Base-by-base conservation (phyloP, 2,113 vertebrate species). In the Ammodytes dubius region DNA sequence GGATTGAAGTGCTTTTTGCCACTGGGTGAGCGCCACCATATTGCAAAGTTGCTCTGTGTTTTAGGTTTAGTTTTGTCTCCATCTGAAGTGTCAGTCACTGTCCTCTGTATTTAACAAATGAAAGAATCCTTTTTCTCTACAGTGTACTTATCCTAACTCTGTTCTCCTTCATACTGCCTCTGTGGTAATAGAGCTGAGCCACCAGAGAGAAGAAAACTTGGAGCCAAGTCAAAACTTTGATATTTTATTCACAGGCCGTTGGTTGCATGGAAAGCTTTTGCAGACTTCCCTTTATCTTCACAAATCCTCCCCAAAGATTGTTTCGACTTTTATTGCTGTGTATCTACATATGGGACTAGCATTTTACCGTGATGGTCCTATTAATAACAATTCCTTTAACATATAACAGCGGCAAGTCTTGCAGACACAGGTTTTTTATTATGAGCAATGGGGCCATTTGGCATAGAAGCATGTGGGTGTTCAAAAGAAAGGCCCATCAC, bases 381-480 rank as follows among this genome's bases (percentile, higher is more conserved):
- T 94, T 93, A 93, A 93, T 93, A 92, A 93, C 85, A 87, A 83
- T 90, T 84, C 58, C 84, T 83, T 74, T 89, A 88, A 87, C 83
- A 91, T 85, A 84, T 77, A 91, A 83, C 76, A 43, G 88, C 45
- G 12, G 72, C 35, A 54, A 72, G 58, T 70, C 58, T 61, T 64
- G 83, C 12, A 89, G 83, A 92, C 77, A 49, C 50, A 14, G 59
- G 72, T 82, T 92, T 64, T 27, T 94, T 93, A 93, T 94, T 88
- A 89, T 92, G 93, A 95, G 91, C 77, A 90, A 94, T 93, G 84
- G 88, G 79, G 79, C 83, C 81, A 84, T 94, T 94, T 93, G 87
- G 88, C 68, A 15, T 17, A 4, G 87, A 80, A 56, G 87, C 78
- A 77, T 80, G 87, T 74, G 84, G 84, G 82, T 81, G 88, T 89